Base-by-base conservation (phyloP, 2,797 vertebrate genomes). In the Trematomus bernacchii region DNA sequence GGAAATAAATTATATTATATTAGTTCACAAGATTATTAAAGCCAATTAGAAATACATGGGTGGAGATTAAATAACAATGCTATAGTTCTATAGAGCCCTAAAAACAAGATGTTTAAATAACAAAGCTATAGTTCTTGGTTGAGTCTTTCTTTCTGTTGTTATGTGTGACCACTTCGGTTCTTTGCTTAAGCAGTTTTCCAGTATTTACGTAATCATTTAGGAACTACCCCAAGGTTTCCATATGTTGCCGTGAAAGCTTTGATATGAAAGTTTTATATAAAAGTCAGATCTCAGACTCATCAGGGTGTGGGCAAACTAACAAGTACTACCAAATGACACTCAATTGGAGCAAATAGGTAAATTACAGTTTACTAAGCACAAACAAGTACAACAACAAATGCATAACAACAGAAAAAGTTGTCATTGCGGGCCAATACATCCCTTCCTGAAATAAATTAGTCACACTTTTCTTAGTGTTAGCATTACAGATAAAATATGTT, bases 1-100 rank as follows among this genome's bases (percentile, higher is more conserved):
- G 75, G 77, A 87, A 53, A 86, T 59, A 42, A 68, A 69, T 13
- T 27, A 53, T 0, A 23, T n/a, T 15, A 47, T 68, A 44, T 68
- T 57, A 75, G 18, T 50, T 48, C 13, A 58, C 21, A 47, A 44
- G 2, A 48, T 47, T 53, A 21, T 18, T 50, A 19, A 37, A 2
- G 7, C 6, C 1, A n/a, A 23, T 47, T 3, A 19, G 0, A 23
- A 5, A n/a, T 2, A n/a, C 12, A 63, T 1, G 21, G 0, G 2
- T 14, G 16, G 3, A n/a, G 8, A 51, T 65, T 37, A 63, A 59
- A 48, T 23, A 44, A 18, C 13, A 16, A 33, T 23, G 12, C 19
- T 18, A 15, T 50, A 16, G 14, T 65, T 7, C 27, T 5, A 27
- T 4, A 27, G 27, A 27, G 27, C 27, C 27, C 27, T 27, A 27